Evolutionary conservation across 2,113 vertebrate species (phyloP), one percentile per base, ranked within the genome.

Genomic region (Pipa parva): DNA sequence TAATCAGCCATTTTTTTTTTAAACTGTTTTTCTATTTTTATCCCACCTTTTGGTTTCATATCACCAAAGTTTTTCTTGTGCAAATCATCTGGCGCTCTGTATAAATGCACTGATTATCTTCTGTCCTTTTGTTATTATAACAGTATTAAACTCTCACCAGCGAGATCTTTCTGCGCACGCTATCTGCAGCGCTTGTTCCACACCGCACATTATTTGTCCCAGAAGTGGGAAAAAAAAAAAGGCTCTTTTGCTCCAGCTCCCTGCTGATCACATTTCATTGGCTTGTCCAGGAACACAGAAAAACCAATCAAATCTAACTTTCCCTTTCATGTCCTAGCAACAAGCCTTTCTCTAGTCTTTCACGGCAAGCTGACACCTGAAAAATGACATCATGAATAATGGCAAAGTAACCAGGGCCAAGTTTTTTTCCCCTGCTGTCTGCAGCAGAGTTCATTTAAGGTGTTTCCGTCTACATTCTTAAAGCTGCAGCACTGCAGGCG

Each of bases 251-350:
- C 75, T 76, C 79, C 77, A n/a, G 71, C 59, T 73, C 72, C 74
- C 74, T 27, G 68, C 71, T 71, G 75, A 71, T 73, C 78, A 71
- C 60, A 26, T 56, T 67, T 67, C 48, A 89, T 95, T 95, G 93
- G 94, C 79, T 71, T 76, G 70, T 75, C 21, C 60, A 67, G 81
- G 76, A 78, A 82, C 72, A 81, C 71, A 65, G 28, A 1, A 45
- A 37, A 77, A 74, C 93, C 93, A 96, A 93, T 94, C 72, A 69
- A 79, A 79, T 59, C 69, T 71, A 33, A 31, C 73, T 79, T 86
- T 80, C 76, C 88, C 83, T 80, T 85, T 85, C 84, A 88, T 81
- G 89, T 91, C 93, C 91, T 95, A 96, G 94, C 93, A 97, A 97
- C 94, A 96, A 89, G 87, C 86, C 71, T 80, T 77, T 79, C 81